Evolutionary conservation across 1,140 invertebrate genomes (phyloP), one percentile per base, ranked within the genome.

Genomic region (Neuroterus valhalla): DNA sequence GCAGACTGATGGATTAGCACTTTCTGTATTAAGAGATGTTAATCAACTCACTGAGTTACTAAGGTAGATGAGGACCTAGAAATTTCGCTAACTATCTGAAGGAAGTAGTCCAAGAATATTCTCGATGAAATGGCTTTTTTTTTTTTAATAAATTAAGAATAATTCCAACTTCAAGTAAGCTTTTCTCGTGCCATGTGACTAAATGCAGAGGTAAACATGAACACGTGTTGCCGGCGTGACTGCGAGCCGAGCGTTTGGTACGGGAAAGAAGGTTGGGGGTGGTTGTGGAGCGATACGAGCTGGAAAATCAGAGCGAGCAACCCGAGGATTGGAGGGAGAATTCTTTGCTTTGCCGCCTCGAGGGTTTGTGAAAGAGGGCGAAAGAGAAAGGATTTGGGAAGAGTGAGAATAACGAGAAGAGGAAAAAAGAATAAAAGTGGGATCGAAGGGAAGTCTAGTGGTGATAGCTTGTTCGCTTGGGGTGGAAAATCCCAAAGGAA

Each of bases 141-240:
- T n/a, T n/a, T n/a, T n/a, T n/a, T n/a, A n/a, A n/a, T n/a, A n/a
- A 19, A n/a, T 50, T 6, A 50, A 50, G 15, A 14, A 62, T 21
- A 21, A 23, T 66, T 38, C 5, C 23, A n/a, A 26, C 12, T n/a
- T 14, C 31, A 26, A 31, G 11, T 10, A 45, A 68, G 68, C 45
- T 68, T 78, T 66, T 72, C 73, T 70, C 76, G 77, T 50, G 77
- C 78, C 75, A 84, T 83, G 82, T 80, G 81, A 83, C 81, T 70
- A 75, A 75, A 23, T 45, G 72, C 42, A 69, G 84, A 87, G 83
- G 89, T 89, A 90, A 89, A 90, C 86, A 90, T 82, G 83, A 89
- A 84, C 89, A 89, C 88, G 88, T 90, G 89, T 85, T 81, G 82
- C 78, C 83, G 75, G 85, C 85, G 85, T 85, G 85, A 84, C 82